Evolutionary conservation across 2,113 vertebrate genomes (phyloP), one percentile per base, ranked within the genome.

Genomic region (Megaleporinus macrocephalus): DNA sequence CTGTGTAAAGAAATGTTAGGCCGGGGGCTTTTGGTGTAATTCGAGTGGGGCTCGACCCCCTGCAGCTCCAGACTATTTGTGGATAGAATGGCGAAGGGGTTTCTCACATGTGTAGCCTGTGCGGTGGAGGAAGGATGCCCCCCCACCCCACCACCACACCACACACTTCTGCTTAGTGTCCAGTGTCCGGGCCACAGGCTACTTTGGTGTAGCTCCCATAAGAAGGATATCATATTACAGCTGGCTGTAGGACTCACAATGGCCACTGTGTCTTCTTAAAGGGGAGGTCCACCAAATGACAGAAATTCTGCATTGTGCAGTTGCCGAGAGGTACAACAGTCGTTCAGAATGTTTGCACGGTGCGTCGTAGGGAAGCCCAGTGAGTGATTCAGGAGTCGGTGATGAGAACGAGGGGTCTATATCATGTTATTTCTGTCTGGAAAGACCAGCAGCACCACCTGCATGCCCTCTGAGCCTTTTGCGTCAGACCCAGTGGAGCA

Each of bases 1-100:
- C 86, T 77, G 33, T 79, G 59, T 41, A 73, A 36, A 78, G 81
- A 71, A 75, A 51, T 68, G 15, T 49, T 53, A 33, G 5, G n/a
- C 55, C 26, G 27, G 81, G 83, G 26, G 55, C 74, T 87, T 76
- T 62, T 76, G 49, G 61, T 78, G 89, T 86, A 91, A 92, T 84
- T 85, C 73, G 44, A 89, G 83, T 86, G 82, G 82, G 26, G n/a
- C 75, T 30, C 29, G 62, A 71, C 69, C 68, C 81, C 81, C n/a
- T 30, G 76, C 68, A 61, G 78, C 80, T 76, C 73, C 13, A 27
- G 41, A 74, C 78, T 82, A 85, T 88, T 78, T 84, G 49, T 68
- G 62, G 78, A 41, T 22, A 10, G n/a, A 78, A 73, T 73, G 12
- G 66, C 73, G 76, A 27, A 77, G 12, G 33, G 69, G 26, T 33